Base-by-base conservation (phyloP, 1,140 invertebrate species). In the Neodiprion virginianus region DNA sequence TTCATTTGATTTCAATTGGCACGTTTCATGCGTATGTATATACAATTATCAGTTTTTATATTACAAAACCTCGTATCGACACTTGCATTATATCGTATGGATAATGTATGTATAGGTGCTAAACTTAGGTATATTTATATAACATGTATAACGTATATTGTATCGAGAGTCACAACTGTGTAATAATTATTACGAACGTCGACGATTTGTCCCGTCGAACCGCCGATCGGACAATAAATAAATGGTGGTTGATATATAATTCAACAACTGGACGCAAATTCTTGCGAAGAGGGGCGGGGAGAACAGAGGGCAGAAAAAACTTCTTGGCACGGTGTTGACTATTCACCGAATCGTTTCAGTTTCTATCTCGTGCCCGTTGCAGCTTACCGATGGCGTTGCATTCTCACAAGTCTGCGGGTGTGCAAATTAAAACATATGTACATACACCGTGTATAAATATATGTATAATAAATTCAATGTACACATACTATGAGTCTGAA, bases 331-430 rank as follows among this genome's bases (percentile, higher is more conserved):
- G 68, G 75, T 74, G 71, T 81, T 78, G 85, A 21, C 75, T 75
- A 76, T 84, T 85, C 14, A 88, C 84, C 47, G 80, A 86, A 47
- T 82, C 53, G 53, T 61, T 9, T 12, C 53, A 61, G 53, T 14
- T 17, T 61, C 77, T 86, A 88, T 86, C 70, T 88, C 86, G 21
- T 88, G 86, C 14, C 88, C 86, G 61, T 79, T 85, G 10, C 82
- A 83, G 61, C 87, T 88, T 47, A 78, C 78, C 73, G 86, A 81
- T 3, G 82, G 80, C 67, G 84, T 78, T 10, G 79, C 74, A 69
- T 87, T 85, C 67, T 88, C 87, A 88, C 85, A 88, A 76, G 85
- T 88, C 86, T 89, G 79, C 49, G 83, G 85, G 75, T 40, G 1
- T 40, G 12, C 71, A 61, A 70, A 61, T 61, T 61, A 8, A 61